A percentile compares a stretch with the other conserved stretches of the same genome.
Conservation (phyloP, 2,113 vertebrate genomes). For the Ciconia maguari region DNA sequence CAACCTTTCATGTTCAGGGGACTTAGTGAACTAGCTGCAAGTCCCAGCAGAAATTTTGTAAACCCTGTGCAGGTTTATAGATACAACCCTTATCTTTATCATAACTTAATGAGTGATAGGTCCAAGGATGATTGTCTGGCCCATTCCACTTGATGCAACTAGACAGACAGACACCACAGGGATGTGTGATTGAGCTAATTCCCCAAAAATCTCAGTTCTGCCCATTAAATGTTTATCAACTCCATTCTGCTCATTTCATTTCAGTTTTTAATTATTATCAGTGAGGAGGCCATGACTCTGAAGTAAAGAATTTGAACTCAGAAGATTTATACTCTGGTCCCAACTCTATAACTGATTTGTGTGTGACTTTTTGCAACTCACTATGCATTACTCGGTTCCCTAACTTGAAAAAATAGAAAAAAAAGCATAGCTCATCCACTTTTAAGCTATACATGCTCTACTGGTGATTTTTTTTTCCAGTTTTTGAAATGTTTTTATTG, state of each 20-base stretch:
- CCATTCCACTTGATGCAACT: not conserved
- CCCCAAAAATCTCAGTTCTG: not conserved
- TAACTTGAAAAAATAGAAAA: not conserved
- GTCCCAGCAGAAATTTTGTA: not conserved
- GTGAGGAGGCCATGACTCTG: not conserved
- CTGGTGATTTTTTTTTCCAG: not conserved
- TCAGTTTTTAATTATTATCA: not conserved
- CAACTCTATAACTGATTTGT: not conserved
- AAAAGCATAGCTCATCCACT: not conserved
- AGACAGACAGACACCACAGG: not conserved
- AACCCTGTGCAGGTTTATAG: not conserved
- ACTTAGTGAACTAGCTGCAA: not conserved
- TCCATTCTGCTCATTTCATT: not conserved
- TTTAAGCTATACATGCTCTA: not conserved
- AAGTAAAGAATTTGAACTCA: not conserved
- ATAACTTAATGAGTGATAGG: not conserved
- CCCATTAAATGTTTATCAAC: not conserved
- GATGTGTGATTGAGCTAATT: not conserved
- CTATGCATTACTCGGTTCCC: not conserved
- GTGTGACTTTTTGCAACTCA: not conserved
- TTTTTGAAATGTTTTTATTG: not conserved
- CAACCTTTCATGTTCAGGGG: not conserved
- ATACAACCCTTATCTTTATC: not conserved
- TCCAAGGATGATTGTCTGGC: not conserved
- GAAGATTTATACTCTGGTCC: not conserved